Base-by-base conservation (phyloP, 2,113 vertebrate species). In the Heliornis fulica region DNA sequence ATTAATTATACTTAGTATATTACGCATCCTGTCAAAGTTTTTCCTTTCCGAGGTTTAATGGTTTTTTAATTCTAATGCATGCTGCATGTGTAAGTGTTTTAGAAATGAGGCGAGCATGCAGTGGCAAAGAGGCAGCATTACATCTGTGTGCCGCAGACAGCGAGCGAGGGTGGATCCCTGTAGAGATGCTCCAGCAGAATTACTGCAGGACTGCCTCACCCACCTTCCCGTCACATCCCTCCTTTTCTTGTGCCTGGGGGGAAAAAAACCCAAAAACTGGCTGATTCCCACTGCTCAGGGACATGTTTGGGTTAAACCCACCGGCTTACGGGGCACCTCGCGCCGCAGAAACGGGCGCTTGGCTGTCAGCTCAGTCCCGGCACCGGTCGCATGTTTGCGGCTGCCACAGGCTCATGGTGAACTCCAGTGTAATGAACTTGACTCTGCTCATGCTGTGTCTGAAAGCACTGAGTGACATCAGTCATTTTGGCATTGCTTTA, bases 1-100 rank as follows among this genome's bases (percentile, higher is more conserved):
- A 98, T 97, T 97, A 95, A 94, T 94, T 96, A 95, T 96, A 96
- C 93, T 97, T 97, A 96, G 90, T 89, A 89, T 97, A 97, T 97
- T 97, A 97, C 59, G 36, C 96, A 96, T 97, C 87, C 97, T 97
- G 96, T 98, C 96, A 96, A 93, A 97, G 93, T 96, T 97, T 97
- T 97, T 97, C 96, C 83, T 96, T 97, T 95, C 95, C 41, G 84
- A 96, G 94, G 84, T 97, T 95, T 97, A 82, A 96, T 97, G 94
- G 74, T 94, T 97, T 98, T 96, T 96, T 89, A 97, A 97, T 97
- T 94, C 97, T 93, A 96, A 93, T 97, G 93, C 89, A 75, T 92
- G 96, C 92, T 93, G 87, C 90, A 72, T 95, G 75, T 96, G 88
- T 79, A 68, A 91, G 90, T 92, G 89, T 94, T 93, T 95, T 5